Base-by-base conservation (phyloP, 2,888 invertebrate species). In the Nomada hirtipes region DNA sequence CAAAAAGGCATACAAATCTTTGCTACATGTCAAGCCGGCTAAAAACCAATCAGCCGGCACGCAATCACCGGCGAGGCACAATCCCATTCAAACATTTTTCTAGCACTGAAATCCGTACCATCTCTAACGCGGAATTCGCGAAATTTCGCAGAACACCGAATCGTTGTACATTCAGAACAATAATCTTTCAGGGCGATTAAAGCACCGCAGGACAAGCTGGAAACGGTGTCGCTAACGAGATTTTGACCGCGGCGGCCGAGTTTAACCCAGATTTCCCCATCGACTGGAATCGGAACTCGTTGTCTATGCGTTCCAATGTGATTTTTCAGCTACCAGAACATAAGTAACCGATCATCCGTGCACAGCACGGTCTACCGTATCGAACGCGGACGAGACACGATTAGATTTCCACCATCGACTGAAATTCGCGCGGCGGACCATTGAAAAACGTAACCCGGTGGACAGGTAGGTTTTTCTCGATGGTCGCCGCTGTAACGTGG, bases 121-220 rank as follows among this genome's bases (percentile, higher is more conserved):
- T 63, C 29, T 11, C 29, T 11, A 64, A 15, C 18, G 64, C 47
- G 29, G 47, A 26, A 64, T 53, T 53, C 52, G 11, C n/a, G 36
- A 65, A 53, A 29, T 52, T 53, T 53, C 36, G 29, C 15, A 1
- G 47, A 53, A n/a, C 65, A 11, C 57, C 20, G 10, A 20, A 29
- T 4, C n/a, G 65, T 18, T 36, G n/a, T 50, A 50, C 52, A 29
- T 53, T n/a, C 47, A 18, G 52, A 29, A 11, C 26, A 61, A 65
- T 73, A 74, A 78, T 78, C 77, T 67, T 68, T 55, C 55, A 13
- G 36, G 50, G 53, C 73, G 73, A 78, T 78, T 74, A 78, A 78
- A 74, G 67, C 67, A 53, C 47, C 53, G 77, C 65, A 67, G 47
- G 67, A 74, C 77, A 61, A 73, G 67, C 73, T 55, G 47, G 77